Percentiles rank a stretch among this genome's conserved stretches.
phyloP scores from a whole-genome alignment of 2,113 vertebrate genomes.

The Prietella phreatophila region DNA sequence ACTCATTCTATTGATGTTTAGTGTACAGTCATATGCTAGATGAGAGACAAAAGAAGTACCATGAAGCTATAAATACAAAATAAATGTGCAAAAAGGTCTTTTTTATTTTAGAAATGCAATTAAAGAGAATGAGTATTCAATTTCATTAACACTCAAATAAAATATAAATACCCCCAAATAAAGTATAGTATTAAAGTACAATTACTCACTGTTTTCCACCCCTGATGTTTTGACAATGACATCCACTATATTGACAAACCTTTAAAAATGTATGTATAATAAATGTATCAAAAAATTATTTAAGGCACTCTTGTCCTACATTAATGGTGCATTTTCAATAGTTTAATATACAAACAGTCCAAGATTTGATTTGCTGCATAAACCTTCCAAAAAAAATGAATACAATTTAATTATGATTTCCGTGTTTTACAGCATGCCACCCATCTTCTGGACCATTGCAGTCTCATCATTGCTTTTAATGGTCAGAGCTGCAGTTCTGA shows the following conservation, averaged over 20 bases:
- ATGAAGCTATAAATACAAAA: neutral
- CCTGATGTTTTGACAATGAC: neutral
- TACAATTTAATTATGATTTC: slow-evolving; percentile 11
- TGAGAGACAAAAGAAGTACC: neutral
- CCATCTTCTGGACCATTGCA: slow-evolving; percentile 16
- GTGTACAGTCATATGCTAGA: neutral
- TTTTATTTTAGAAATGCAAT: neutral
- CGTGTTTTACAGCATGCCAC: slow-evolving; percentile 42
- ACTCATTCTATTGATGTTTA: neutral
- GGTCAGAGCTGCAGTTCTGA: slow-evolving; percentile 6
- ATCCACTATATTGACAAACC: neutral
- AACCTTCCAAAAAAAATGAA: neutral
- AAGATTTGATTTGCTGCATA: neutral
- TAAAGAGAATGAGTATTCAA: neutral
- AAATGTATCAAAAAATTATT: neutral
- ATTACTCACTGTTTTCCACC: neutral
- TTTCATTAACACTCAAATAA: neutral
- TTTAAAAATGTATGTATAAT: neutral
- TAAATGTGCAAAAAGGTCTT: neutral
- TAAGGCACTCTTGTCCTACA: neutral
- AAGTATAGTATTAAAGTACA: neutral
- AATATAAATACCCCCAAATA: neutral
- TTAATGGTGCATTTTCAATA: neutral
- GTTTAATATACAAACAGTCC: neutral
- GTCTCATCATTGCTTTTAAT: neutral